Evolutionary conservation across 2,113 vertebrate genomes (phyloP).

Genomic region (Trichomycterus rosablanca): DNA sequence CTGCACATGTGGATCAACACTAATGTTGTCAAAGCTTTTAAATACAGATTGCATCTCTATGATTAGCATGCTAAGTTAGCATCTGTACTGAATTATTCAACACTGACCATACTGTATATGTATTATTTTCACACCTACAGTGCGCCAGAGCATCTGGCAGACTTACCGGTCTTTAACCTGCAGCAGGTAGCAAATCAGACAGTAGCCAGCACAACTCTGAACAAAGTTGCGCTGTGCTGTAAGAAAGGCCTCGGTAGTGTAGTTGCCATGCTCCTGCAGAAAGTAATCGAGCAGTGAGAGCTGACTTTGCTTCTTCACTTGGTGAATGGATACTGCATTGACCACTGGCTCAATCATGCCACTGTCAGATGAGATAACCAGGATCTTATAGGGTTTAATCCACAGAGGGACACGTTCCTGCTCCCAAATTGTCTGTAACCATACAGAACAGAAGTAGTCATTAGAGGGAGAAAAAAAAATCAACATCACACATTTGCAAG

Average conservation of each 20-base stretch:
- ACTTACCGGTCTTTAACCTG: slow-evolving; percentile 92
- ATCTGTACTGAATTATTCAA: too few species aligned
- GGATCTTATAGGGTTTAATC: slow-evolving; percentile 95
- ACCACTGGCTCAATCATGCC: slow-evolving; percentile 96
- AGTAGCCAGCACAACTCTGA: slow-evolving; percentile 89
- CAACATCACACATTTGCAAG: neutral
- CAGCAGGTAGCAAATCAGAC: slow-evolving; percentile 91
- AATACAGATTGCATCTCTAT: too few species aligned
- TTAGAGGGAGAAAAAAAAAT: neutral
- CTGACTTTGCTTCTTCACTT: slow-evolving; percentile 95
- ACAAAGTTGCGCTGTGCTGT: slow-evolving; percentile 89
- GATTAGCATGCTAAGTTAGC: too few species aligned
- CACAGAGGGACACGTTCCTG: slow-evolving; percentile 88
- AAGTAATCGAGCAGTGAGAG: slow-evolving; percentile 88
- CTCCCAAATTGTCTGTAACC: slow-evolving; percentile 82
- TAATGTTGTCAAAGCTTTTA: too few species aligned
- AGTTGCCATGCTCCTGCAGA: slow-evolving; percentile 84
- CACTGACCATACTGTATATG: too few species aligned
- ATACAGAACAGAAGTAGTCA: neutral
- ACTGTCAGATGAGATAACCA: slow-evolving; percentile 89
- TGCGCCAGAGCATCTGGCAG: too few species aligned
- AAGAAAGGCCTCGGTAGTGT: slow-evolving; percentile 84
- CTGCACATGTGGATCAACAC: too few species aligned
- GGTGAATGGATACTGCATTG: slow-evolving; percentile 92
- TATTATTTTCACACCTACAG: too few species aligned